phyloP scores from a whole-genome alignment of 2,888 invertebrate species.

The Bellardia bayeri region DNA sequence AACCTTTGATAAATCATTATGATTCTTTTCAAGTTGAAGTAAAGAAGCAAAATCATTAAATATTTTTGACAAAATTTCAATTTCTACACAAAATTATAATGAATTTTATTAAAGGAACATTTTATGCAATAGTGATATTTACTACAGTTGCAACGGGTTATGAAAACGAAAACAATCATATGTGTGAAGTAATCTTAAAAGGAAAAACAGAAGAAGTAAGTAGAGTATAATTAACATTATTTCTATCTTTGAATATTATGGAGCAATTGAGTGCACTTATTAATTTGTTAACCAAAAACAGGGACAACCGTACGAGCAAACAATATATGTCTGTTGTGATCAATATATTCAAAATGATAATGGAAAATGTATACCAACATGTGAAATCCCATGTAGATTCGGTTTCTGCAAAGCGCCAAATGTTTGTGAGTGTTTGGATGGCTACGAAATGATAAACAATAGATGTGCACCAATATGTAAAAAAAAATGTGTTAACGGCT shows the following conservation, averaged over 20 bases:
- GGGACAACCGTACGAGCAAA: slow-evolving; percentile 6
- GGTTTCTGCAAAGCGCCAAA: slow-evolving; percentile 51
- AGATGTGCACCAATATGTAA: slow-evolving; percentile 39
- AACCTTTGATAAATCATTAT: slow-evolving; percentile 1
- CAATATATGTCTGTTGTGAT: slow-evolving; percentile 22
- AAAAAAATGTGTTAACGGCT: slow-evolving; percentile 46
- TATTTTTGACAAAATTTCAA: background rate
- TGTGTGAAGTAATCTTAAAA: slow-evolving; percentile 3
- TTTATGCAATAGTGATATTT: slow-evolving; percentile 2
- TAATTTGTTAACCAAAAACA: background rate
- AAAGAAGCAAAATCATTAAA: background rate
- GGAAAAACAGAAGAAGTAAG: slow-evolving; percentile 33
- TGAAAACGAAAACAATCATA: background rate
- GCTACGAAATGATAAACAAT: slow-evolving; percentile 33
- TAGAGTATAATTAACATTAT: background rate
- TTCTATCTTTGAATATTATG: background rate
- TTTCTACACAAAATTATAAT: background rate
- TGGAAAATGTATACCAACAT: slow-evolving; percentile 28
- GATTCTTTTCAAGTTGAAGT: background rate
- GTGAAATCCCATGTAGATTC: slow-evolving; percentile 10
- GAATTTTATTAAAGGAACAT: background rate
- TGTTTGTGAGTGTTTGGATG: slow-evolving; percentile 44
- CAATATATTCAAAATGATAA: slow-evolving; percentile 27
- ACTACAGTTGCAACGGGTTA: background rate
- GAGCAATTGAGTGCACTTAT: background rate